phyloP scores from a whole-genome alignment of 2,797 vertebrate genomes.

The Takifugu rubripes region DNA sequence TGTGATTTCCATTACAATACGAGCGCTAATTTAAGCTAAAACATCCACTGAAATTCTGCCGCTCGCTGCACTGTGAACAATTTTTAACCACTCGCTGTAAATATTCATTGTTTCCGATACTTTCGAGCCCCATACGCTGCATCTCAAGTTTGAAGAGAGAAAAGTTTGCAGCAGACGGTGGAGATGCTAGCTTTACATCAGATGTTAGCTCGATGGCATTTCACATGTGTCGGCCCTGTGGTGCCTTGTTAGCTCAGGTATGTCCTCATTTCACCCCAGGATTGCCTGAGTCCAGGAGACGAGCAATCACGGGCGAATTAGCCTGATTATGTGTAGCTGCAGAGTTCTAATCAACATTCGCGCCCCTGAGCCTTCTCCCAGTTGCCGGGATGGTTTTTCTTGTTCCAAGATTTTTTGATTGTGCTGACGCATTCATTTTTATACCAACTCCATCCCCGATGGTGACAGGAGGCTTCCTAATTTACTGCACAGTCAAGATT shows the following conservation, averaged over 20 bases:
- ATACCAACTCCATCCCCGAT: no score
- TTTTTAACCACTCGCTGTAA: conserved; percentile 1
- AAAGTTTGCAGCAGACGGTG: no score
- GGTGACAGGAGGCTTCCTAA: no score
- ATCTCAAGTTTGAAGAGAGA: conserved; percentile 2
- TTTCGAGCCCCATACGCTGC: conserved; percentile 6
- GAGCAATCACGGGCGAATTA: conserved; percentile 49
- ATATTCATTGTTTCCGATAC: conserved; percentile 9
- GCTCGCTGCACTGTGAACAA: conserved; percentile 8
- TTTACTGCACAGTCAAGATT: no score
- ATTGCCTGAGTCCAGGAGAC: conserved; percentile 29
- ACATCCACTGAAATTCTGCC: conserved; percentile 8
- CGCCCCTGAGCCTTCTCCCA: conserved; percentile 34
- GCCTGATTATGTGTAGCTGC: conserved; percentile 47
- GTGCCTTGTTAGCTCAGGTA: conserved; percentile 17
- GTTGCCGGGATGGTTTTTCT: conserved; percentile 17
- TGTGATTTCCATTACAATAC: conserved; percentile 12
- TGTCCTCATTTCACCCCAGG: conserved; percentile 19
- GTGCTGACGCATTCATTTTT: not conserved
- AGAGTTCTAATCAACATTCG: conserved; percentile 43
- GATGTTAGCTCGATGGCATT: conserved; percentile 6
- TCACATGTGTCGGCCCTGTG: conserved; percentile 15
- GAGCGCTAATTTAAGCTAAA: conserved; percentile 18
- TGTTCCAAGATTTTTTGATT: conserved; percentile 26
- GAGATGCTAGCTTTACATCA: not conserved